These are phyloP conservation scores for Dasypolia templi DNA, from an alignment of 2,888 invertebrate species.

Conservation along the genomic window DNA sequence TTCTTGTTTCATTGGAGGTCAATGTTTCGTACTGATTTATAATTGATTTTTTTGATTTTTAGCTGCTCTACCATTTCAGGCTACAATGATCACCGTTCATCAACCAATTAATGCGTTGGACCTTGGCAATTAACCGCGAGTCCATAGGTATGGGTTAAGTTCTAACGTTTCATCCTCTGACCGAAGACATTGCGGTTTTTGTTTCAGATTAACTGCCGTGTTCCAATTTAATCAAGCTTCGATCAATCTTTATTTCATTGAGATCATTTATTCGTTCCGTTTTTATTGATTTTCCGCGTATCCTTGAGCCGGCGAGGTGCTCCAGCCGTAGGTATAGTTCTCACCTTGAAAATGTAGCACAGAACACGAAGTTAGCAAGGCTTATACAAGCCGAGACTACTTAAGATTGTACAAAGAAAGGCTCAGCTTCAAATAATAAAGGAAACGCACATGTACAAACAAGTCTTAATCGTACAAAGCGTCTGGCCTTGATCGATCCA, in stretches of 20 bases:
- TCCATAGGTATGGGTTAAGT: slow-evolving; percentile 76
- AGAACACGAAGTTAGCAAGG: slow-evolving; percentile 39
- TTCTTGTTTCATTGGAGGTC: slow-evolving; percentile 19
- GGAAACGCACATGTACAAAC: slow-evolving; percentile 59
- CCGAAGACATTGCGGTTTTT: slow-evolving; percentile 76
- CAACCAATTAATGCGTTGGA: slow-evolving; percentile 50
- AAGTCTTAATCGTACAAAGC: slow-evolving; percentile 60
- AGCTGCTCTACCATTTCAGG: slow-evolving; percentile 21
- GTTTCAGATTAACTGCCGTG: slow-evolving; percentile 71
- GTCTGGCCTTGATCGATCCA: slow-evolving; percentile 87
- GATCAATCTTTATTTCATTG: slow-evolving; percentile 71
- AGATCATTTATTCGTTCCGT: slow-evolving; percentile 67
- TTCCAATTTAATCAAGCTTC: slow-evolving; percentile 70
- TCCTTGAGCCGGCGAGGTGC: slow-evolving; percentile 68
- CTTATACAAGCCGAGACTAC: slow-evolving; percentile 35
- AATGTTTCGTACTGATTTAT: slow-evolving; percentile 49
- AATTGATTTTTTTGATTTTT: neutral
- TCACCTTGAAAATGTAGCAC: slow-evolving; percentile 62
- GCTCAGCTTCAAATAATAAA: slow-evolving; percentile 47
- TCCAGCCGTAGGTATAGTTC: slow-evolving; percentile 64
- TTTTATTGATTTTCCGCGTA: slow-evolving; percentile 71
- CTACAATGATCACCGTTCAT: slow-evolving; percentile 44
- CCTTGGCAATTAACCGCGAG: slow-evolving; percentile 73
- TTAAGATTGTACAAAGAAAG: slow-evolving; percentile 55
- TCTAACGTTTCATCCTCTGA: slow-evolving; percentile 78